phyloP scores from a whole-genome alignment of 2,888 invertebrate genomes.

The Formica aserva region DNA sequence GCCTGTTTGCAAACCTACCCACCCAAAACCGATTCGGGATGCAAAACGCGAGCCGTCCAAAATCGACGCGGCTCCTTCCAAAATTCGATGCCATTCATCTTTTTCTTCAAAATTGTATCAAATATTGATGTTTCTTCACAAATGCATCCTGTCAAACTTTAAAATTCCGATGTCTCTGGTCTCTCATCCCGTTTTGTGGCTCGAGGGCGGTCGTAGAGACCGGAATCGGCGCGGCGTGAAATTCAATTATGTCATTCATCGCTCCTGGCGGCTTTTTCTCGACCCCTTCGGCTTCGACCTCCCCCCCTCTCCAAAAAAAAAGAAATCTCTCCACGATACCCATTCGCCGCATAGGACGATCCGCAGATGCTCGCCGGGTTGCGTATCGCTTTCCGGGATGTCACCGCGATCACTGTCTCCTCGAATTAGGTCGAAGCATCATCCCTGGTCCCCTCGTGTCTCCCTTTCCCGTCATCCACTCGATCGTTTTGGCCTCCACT shows the following conservation, averaged over 20 bases:
- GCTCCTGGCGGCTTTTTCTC: constrained; percentile 67
- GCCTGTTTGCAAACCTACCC: constrained; percentile 70
- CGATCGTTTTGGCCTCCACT: constrained; percentile 46
- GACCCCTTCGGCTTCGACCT: constrained; percentile 45
- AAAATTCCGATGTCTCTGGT: background rate
- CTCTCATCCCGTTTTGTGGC: background rate
- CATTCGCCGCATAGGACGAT: constrained; percentile 73
- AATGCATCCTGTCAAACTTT: background rate
- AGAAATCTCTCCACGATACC: constrained; percentile 64
- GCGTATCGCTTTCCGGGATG: constrained; percentile 76
- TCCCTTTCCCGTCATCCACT: constrained; percentile 24
- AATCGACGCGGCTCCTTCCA: constrained; percentile 30
- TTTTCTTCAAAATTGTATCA: background rate
- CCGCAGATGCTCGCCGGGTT: constrained; percentile 79
- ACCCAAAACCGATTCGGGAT: constrained; percentile 35
- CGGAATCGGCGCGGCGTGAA: constrained; percentile 80
- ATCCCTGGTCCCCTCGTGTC: constrained; percentile 49
- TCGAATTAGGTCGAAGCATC: constrained; percentile 72
- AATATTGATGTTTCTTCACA: background rate
- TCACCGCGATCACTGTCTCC: constrained; percentile 81
- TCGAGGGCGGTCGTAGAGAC: constrained; percentile 28
- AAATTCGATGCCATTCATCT: background rate
- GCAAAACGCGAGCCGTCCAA: background rate
- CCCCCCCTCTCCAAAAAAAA: constrained; percentile 49
- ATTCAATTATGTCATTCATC: constrained; percentile 83